These are phyloP conservation scores for Podiceps cristatus DNA, from an alignment of 2,113 vertebrate genomes.

Conservation along the genomic window DNA sequence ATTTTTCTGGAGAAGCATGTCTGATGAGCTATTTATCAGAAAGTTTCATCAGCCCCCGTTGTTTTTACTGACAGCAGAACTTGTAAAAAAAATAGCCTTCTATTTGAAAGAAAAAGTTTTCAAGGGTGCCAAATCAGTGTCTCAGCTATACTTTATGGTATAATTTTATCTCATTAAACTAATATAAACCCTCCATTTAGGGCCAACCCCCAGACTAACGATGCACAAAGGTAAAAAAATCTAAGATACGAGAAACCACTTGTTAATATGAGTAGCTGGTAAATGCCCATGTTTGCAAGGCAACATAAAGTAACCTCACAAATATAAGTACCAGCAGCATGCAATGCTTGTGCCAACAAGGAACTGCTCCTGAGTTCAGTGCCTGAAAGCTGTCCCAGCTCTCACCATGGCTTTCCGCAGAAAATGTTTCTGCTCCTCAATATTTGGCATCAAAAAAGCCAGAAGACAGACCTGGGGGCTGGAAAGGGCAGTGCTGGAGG, in stretches of 20 bases:
- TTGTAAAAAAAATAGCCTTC: background rate
- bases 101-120: background rate
- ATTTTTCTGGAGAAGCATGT: background rate
- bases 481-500: background rate
- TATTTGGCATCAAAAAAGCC: background rate
- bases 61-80: background rate
- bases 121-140: background rate
- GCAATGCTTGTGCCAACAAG: background rate
- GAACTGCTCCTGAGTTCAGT: background rate
- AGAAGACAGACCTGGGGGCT: background rate
- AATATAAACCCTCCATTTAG: background rate
- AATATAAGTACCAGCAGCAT: background rate
- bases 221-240: background rate
- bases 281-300: background rate
- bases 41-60: fast-evolving
- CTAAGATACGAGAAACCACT: background rate
- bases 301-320: background rate
- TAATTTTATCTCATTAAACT: background rate
- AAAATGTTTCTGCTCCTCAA: background rate
- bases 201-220: background rate
- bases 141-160: background rate
- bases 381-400: background rate
- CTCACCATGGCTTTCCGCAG: background rate
- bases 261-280: background rate
- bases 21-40: background rate